These are phyloP conservation scores for Daubentonia madagascariensis DNA, from an alignment of 2,113 vertebrate species.

Conservation along the genomic window DNA sequence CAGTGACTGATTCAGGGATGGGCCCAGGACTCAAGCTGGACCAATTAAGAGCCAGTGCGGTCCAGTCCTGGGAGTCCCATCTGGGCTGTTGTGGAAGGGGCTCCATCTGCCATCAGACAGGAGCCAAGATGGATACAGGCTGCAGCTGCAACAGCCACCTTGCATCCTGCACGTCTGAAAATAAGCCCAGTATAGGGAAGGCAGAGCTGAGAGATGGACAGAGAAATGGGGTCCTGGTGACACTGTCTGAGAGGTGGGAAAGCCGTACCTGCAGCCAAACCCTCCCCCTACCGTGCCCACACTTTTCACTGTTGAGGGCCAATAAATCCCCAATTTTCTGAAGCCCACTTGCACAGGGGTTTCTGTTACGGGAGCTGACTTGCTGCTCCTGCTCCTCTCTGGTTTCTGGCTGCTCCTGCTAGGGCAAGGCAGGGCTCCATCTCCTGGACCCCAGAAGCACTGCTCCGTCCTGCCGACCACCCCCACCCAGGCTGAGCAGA, in stretches of 20 bases:
- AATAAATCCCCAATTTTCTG: not conserved
- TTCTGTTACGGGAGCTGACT: not conserved
- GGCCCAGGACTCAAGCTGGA: not conserved
- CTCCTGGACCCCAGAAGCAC: fast-evolving
- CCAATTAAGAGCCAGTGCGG: not conserved
- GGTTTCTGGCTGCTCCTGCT: not conserved
- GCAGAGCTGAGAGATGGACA: not conserved
- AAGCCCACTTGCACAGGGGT: fast-evolving
- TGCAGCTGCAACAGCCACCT: not conserved
- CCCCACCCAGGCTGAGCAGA: not conserved
- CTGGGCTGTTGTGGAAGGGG: not conserved
- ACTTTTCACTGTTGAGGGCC: not conserved
- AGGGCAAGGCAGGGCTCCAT: not conserved
- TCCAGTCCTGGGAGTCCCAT: not conserved
- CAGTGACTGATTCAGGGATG: not conserved
- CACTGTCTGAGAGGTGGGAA: not conserved
- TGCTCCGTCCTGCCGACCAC: not conserved
- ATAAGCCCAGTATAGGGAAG: not conserved
- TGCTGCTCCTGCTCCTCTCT: not conserved
- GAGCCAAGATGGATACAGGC: not conserved
- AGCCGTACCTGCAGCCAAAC: not conserved
- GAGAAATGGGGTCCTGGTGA: not conserved
- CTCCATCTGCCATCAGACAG: not conserved
- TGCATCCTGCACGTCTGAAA: not conserved
- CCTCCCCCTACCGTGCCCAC: not conserved